Base-by-base conservation (phyloP, 2,797 vertebrate species). In the Clangula hyemalis region DNA sequence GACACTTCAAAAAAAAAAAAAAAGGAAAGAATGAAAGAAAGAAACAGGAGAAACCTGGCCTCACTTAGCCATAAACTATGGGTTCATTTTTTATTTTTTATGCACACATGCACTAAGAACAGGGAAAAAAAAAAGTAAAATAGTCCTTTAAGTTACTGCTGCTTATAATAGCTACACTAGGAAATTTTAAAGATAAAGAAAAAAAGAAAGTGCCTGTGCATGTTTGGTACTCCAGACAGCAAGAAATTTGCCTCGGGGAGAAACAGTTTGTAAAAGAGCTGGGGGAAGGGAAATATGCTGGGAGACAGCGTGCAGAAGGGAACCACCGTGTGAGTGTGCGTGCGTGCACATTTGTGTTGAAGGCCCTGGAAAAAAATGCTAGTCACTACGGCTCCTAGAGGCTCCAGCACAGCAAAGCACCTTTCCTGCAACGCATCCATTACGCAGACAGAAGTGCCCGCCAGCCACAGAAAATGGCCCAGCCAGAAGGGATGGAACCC, bases 181-280 rank as follows among this genome's bases (percentile, higher is more conserved):
- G 58, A 90, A 71, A 79, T 17, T 38, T 89, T 43, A 64, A 82
- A 36, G 83, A 53, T 57, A 38, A 34, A 72, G 74, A 60, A 57
- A 60, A 51, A 79, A 21, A 34, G 34, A 60, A 85, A 92, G 38
- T 80, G 93, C 61, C 61, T 32, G 53, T 11, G 95, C 14, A 88
- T 56, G 91, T 78, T 90, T 90, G 84, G 90, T 93, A 82, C 88
- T 96, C 81, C 78, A 97, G 47, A 93, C 94, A 93, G 93, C 61
- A 81, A 89, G 95, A 95, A 92, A 95, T 95, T 76, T 92, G 96
- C 96, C 96, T 93, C 45, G 3, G 94, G 96, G 93, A 92, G 80
- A 83, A 94, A 82, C 65, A 93, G 64, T 75, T 91, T 71, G 68
- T 62, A 71, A 72, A 78, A 78, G 71, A 80, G 72, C 30, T 95